Evolutionary conservation across 2,797 vertebrate genomes (phyloP).

Genomic region (Acrossocheilus wenchowensis): DNA sequence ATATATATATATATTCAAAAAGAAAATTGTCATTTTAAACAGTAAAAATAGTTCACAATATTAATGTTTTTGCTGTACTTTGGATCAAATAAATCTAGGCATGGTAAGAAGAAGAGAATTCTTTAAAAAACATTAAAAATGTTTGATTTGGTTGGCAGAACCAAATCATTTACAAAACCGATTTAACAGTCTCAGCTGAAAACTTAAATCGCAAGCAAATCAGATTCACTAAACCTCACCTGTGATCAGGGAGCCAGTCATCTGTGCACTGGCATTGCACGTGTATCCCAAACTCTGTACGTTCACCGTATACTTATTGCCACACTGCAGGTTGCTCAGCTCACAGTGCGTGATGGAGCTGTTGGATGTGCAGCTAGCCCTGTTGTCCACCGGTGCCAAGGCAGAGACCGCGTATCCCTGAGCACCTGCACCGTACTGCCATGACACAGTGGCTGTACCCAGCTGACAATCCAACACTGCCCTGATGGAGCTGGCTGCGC

Average conservation of each 20-base stretch:
- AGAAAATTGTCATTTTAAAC: too few relatives aligned
- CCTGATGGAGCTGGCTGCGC: slow-evolving; percentile 61
- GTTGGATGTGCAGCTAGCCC: slow-evolving; percentile 64
- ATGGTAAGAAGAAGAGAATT: too few relatives aligned
- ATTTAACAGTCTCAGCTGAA: background rate
- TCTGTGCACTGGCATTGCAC: slow-evolving; percentile 70
- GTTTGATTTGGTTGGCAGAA: too few relatives aligned
- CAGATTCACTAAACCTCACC: slow-evolving; percentile 62
- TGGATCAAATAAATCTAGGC: too few relatives aligned
- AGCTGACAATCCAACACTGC: slow-evolving; percentile 67
- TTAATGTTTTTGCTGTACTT: too few relatives aligned
- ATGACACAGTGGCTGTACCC: slow-evolving; percentile 62
- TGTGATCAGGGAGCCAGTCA: slow-evolving; percentile 69
- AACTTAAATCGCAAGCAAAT: background rate
- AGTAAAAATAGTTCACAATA: too few relatives aligned
- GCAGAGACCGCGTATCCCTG: slow-evolving; percentile 58
- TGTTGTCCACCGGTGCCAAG: slow-evolving; percentile 53
- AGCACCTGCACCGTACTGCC: slow-evolving; percentile 68
- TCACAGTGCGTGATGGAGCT: slow-evolving; percentile 69
- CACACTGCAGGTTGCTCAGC: slow-evolving; percentile 68
- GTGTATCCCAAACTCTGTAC: slow-evolving; percentile 65
- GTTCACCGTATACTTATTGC: slow-evolving; percentile 69
- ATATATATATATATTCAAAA: too few relatives aligned
- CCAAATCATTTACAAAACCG: background rate
- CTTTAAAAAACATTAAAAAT: too few relatives aligned